These are phyloP conservation scores for Globodera rostochiensis DNA, from an alignment of 1,140 invertebrate species.

Conservation along the genomic window DNA sequence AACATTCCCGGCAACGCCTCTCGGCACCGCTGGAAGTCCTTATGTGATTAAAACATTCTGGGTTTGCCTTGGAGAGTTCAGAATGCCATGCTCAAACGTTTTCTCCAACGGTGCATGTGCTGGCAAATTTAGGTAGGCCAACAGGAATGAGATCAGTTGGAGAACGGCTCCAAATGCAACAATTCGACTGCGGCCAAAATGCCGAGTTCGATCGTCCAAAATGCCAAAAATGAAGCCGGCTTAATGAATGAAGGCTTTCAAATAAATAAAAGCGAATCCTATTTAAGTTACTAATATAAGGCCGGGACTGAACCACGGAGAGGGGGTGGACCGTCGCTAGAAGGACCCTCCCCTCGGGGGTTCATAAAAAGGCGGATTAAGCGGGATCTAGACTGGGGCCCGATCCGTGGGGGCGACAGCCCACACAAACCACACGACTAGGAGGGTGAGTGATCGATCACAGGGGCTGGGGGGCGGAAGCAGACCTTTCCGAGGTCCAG, in stretches of 20 bases:
- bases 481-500: too few relatives aligned
- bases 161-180: slow-evolving; percentile 80
- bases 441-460: too few relatives aligned
- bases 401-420: too few relatives aligned
- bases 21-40: too few relatives aligned
- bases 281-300: background rate
- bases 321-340: too few relatives aligned
- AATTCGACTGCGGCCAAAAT: slow-evolving; percentile 82
- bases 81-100: slow-evolving; percentile 68
- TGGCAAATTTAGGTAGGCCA: slow-evolving; percentile 85
- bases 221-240: slow-evolving; percentile 25
- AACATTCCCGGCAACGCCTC: too few relatives aligned
- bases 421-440: too few relatives aligned
- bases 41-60: background rate
- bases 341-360: too few relatives aligned
- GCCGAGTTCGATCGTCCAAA: background rate
- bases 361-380: too few relatives aligned
- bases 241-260: background rate
- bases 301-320: too few relatives aligned
- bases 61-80: slow-evolving; percentile 70
- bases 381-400: too few relatives aligned
- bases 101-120: slow-evolving; percentile 75
- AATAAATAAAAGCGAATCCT: background rate
- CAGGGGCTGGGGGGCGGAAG: too few relatives aligned
- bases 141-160: slow-evolving; percentile 79